Base-by-base conservation (phyloP, 2,113 vertebrate genomes). In the Pogonocichla stellata region DNA sequence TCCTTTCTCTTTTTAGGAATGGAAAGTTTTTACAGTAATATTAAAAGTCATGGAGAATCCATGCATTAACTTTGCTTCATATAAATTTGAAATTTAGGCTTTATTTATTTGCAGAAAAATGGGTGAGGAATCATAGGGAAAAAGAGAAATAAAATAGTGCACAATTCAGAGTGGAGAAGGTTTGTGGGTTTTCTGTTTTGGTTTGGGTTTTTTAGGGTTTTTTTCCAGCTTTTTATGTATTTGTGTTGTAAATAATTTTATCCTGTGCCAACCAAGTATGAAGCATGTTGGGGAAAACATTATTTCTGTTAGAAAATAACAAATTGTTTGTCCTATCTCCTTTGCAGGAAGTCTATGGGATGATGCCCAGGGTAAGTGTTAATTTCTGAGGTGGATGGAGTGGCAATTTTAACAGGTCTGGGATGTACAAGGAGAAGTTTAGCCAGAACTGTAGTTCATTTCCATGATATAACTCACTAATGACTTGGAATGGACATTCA, bases 341-440 rank as follows among this genome's bases (percentile, higher is more conserved):
- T 50, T 95, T 98, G 85, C 96, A 99, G 97, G 99, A 99, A 69
- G 72, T 98, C 60, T 97, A 98, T 19, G 98, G 98, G 6, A 86
- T 93, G 88, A 97, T 98, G 97, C 98, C 98, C 91, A 98, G 98
- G 98, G 99, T 99, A 91, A 97, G 98, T 96, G 45, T 84, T 71
- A 4, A 51, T 84, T 91, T 71, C 54, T 51, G 74, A 57, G 28
- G 10, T 14, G 48, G 11, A 4, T 26, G 28, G 22, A 6, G 3
- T 67, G 70, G 36, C 31, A 72, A 0, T 45, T 79, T 2, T 22
- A 42, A 22, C 22, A 50, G 45, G 24, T 86, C 90, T 73, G 75
- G 67, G 67, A 74, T 88, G 88, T 96, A 70, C 66, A 61, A 86
- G 60, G 69, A 64, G 56, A 56, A 71, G 14, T 70, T 90, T 20